Base-by-base conservation (phyloP, 2,113 vertebrate genomes). In the Epinephelus lanceolatus region DNA sequence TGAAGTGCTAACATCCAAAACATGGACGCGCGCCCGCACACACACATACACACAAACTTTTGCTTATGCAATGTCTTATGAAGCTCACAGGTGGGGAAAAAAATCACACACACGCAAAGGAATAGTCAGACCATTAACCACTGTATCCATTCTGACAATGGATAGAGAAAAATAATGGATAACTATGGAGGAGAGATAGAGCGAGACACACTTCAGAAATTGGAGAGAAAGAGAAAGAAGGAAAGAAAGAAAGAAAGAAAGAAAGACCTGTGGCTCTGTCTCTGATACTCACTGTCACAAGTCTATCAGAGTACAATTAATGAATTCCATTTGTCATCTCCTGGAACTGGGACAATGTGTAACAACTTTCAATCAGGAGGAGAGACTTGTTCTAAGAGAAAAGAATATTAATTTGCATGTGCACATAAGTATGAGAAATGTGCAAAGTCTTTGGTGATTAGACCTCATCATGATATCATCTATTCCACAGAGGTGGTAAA, bases 1-100 rank as follows among this genome's bases (percentile, higher is more conserved):
- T 71, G 53, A 76, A 55, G 82, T 23, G 65, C 19, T 61, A 23
- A 80, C 49, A 13, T 55, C 27, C 59, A 49, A 75, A 77, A 76
- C 17, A 59, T n/a, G 17, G 4, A 23, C 56, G 23, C 49, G 21
- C 74, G 66, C 53, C 55, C 49, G 66, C 42, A 73, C 18, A 68
- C 55, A 68, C 49, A 71, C 42, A 73, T 12, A 68, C 55, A 68
- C 47, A 40, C 19, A 75, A 30, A 63, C 5, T 17, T 15, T 37
- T 5, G 2, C 27, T 49, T 52, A 60, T 10, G 67, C 37, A 57
- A 72, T 21, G 15, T 45, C 13, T 62, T 8, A 33, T 0, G 1
- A 55, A 61, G n/a, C 17, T 59, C 14, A 55, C n/a, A 42, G 5
- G 11, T 6, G 21, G 11, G 21, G 6, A 8, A 55, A 71, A 27